Evolutionary conservation across 2,888 invertebrate genomes (phyloP).

Genomic region (Neocrepidodera transversa): DNA sequence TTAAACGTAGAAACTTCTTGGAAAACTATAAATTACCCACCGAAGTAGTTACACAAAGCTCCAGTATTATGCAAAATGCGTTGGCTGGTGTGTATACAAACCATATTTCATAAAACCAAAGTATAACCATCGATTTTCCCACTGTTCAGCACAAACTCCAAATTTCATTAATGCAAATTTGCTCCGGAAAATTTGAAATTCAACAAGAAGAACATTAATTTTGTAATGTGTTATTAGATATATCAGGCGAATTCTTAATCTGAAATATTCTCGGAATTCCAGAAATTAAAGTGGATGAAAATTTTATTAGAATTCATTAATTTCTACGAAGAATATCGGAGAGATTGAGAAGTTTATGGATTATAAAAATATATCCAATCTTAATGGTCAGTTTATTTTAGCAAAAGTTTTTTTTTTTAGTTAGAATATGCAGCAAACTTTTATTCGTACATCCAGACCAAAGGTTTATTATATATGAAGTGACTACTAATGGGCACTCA

Average conservation of each 20-base stretch:
- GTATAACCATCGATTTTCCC: constrained; percentile 36
- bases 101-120: constrained; percentile 39
- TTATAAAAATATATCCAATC: too few relatives aligned
- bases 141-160: constrained; percentile 30
- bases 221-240: constrained; percentile 23
- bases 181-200: constrained; percentile 29
- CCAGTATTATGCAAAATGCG: constrained; percentile 46
- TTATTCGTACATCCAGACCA: too few relatives aligned
- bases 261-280: constrained; percentile 13
- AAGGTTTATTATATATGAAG: too few relatives aligned
- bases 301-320: constrained; percentile 1
- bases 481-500: too few relatives aligned
- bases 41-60: constrained; percentile 43
- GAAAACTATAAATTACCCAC: constrained; percentile 24
- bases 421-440: too few relatives aligned
- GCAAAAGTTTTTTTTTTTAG: too few relatives aligned
- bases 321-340: background rate
- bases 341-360: too few relatives aligned
- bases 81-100: constrained; percentile 36
- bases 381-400: too few relatives aligned
- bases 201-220: constrained; percentile 28
- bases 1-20: constrained; percentile 17
- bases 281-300: background rate
- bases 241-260: constrained; percentile 18
- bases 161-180: constrained; percentile 35